Percentiles rank a stretch among this genome's conserved stretches.
phyloP scores from a whole-genome alignment of 2,113 vertebrate genomes.

The Pao palembangensis region DNA sequence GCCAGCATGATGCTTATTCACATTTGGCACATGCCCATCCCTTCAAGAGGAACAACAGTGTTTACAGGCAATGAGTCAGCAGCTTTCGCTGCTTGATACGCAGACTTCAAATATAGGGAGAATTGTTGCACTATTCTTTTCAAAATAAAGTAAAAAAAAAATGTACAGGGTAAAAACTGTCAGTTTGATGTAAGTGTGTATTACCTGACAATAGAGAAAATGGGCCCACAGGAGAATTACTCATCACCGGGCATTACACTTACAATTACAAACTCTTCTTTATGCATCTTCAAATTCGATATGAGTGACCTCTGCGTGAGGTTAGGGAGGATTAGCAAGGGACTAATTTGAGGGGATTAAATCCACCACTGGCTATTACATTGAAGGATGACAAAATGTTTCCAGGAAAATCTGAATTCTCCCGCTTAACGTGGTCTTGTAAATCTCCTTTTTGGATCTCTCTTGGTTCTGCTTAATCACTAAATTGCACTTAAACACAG shows the following conservation, averaged over 20 bases:
- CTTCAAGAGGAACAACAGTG: no score
- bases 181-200: neutral
- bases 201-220: constrained; percentile 15
- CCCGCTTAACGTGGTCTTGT: constrained; percentile 56
- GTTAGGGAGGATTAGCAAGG: constrained; percentile 71
- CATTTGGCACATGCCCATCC: constrained; percentile 15
- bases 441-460: constrained; percentile 61
- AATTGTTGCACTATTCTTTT: neutral
- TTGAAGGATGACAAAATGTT: constrained; percentile 68
- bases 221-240: constrained; percentile 38
- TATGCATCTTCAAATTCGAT: constrained; percentile 65
- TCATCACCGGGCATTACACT: constrained; percentile 22
- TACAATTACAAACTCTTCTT: constrained; percentile 53
- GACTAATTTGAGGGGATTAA: constrained; percentile 77
- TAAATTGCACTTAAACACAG: constrained; percentile 49
- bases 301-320: constrained; percentile 66
- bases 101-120: neutral
- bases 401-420: constrained; percentile 71
- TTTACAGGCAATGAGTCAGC: no score
- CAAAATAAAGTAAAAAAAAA: neutral
- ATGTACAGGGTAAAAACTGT: neutral
- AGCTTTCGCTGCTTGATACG: no score
- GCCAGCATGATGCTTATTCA: constrained; percentile 22
- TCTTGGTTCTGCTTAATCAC: constrained; percentile 50
- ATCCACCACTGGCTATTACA: constrained; percentile 65